Base-by-base conservation (phyloP, 1,140 invertebrate species). In the Drosophila punjabiensis region DNA sequence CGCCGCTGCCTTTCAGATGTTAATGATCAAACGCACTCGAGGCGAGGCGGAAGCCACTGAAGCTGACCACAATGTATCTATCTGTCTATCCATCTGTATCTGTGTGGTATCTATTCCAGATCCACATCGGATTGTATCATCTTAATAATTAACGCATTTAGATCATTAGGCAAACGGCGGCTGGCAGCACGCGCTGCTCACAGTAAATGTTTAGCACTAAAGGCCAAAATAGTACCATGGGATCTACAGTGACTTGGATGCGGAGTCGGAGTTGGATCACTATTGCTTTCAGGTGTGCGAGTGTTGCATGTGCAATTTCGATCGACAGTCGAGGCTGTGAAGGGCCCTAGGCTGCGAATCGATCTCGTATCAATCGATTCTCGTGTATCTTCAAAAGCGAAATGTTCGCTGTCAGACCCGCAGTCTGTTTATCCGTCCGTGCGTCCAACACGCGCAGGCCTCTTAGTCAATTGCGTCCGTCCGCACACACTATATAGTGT, bases 141-240 rank as follows among this genome's bases (percentile, higher is more conserved):
- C 73, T 62, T 61, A 74, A 74, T 83, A 77, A 87, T 87, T 77
- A 88, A 87, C 80, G 84, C 80, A 87, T 88, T 88, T 74, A 56
- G 69, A 84, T 74, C 73, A 81, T 88, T 70, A 63, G 70, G 45
- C 48, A 24, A 66, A 45, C 37, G 50, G 33, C 47, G 47, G 20
- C 47, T 28, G 47, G 47, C 81, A 78, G 82, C 84, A 82, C 83
- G 79, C 71, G 83, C 80, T 77, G 60, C 35, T 32, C 28, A 1
- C 0, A 16, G 66, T 82, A 66, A 77, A 74, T 82, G 71, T 87
- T 79, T 87, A 86, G 62, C 74, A 85, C 61, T 68, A 55, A 71
- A 76, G 80, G 81, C 63, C 63, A 76, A 74, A 70, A 73, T 60
- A 66, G 56, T 41, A 64, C 4, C 62, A 16, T 73, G 18, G 18